phyloP scores from a whole-genome alignment of 1,140 invertebrate species.

The Pogonomyrmex californicus region DNA sequence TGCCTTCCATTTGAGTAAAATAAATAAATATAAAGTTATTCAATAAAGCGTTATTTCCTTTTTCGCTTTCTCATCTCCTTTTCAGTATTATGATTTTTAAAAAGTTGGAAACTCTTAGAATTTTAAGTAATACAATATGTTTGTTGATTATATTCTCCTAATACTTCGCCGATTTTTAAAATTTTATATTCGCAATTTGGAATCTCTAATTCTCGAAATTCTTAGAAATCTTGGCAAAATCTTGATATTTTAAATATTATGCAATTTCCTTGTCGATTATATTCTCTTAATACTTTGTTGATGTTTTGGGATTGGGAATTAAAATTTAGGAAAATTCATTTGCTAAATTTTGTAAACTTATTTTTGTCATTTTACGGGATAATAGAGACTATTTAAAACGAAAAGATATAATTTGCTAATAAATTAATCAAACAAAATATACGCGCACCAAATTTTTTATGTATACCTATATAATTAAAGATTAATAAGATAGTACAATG shows the following conservation, averaged over 20 bases:
- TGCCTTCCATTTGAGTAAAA: slow-evolving; percentile 87
- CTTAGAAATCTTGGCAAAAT: not conserved
- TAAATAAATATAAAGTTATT: slow-evolving; percentile 85
- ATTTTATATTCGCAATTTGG: not conserved
- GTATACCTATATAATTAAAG: no score
- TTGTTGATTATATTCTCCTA: not conserved
- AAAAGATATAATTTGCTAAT: no score
- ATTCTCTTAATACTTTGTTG: not conserved
- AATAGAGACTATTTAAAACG: no score
- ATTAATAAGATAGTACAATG: no score
- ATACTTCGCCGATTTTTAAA: not conserved
- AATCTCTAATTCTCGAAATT: not conserved
- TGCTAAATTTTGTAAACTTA: no score
- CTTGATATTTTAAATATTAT: not conserved
- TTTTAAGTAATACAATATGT: not conserved
- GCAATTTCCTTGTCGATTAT: not conserved
- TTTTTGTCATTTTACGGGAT: no score
- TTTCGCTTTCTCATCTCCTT: not conserved
- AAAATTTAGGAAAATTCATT: no score
- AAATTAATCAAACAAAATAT: no score
- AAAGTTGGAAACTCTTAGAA: not conserved
- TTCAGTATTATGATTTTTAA: not conserved
- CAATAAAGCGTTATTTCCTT: slow-evolving; percentile 20
- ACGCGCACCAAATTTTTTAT: no score
- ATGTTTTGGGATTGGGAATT: not conserved